Evolutionary conservation across 1,140 invertebrate species (phyloP), one percentile per base, ranked within the genome.

Genomic region (Drosophila watanabei): DNA sequence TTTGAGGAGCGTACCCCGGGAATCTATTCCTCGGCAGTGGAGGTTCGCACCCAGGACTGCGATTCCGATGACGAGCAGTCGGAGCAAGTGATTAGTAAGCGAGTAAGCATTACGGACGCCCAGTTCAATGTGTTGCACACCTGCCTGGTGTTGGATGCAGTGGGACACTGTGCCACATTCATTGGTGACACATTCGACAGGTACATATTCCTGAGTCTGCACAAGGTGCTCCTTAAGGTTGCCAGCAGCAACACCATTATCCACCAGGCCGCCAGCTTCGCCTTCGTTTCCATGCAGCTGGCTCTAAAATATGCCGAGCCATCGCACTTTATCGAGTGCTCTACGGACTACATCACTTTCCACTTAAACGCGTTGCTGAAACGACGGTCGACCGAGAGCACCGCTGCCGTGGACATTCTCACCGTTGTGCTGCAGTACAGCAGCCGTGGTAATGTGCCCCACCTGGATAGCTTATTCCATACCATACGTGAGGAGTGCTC

Each of bases 331-430:
- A 80, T 95, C 41, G 87, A 92, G 66, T 79, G 79, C 3, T 95
- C 95, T 64, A 92, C 95, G 2, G 95, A 95, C 80, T 95, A 95
- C 52, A 92, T 95, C 32, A 94, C 94, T 7, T 94, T 94, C 71
- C 94, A 95, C 69, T 91, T 95, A 0, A 94, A 94, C 14, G 71
- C 94, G 2, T 93, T 94, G 77, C 92, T 95, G 16, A 93, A 93
- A 9, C 92, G 92, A 61, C 54, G 35, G 9, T 65, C 82, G 18
- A 75, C 75, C 0, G 84, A 93, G 16, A 94, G 95, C 87, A 93
- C 92, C 7, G 93, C 93, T 11, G 94, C 95, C 9, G 91, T 95
- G 2, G 94, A 95, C 60, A 95, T 95, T 35, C 86, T 95, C 1
- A 93, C 87, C 43, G 93, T 95, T 20, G 93, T 95, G 1, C 93